Base-by-base conservation (phyloP, 1,140 invertebrate genomes). In the Zaprionus camerounensis region DNA sequence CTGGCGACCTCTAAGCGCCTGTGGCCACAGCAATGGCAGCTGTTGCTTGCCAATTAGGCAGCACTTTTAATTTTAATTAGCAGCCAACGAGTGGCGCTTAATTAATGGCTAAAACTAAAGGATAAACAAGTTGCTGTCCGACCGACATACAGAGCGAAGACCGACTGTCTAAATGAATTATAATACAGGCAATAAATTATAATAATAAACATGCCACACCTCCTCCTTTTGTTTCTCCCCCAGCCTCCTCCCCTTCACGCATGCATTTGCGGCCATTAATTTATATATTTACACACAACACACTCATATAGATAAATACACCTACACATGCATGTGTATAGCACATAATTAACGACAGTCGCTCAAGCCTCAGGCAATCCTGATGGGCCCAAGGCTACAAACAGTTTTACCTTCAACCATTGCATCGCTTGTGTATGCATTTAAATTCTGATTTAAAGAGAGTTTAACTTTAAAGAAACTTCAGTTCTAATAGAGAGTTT, bases 61-160 rank as follows among this genome's bases (percentile, higher is more conserved):
- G 73, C 73, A 88, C 84, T 87, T 87, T 88, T 74, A 87, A 87
- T 87, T 88, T 87, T 87, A 87, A 87, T 87, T 87, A 87, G 84
- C 75, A 74, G 56, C 67, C 70, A 64, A 80, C 82, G 84, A 80
- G 78, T 68, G 53, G 20, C 74, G 80, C 83, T 83, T 84, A 87
- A 87, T 87, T 87, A 87, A 87, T 87, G 78, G 56, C 74, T 71
- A 68, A 81, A 83, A 68, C 74, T 72, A 76, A 68, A 78, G 72
- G 58, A 75, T 68, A 72, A 78, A 66, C 65, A 63, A 46, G 41
- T 46, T n/a, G 36, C 36, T 15, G 46, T 11, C 51, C 36, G 62
- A 58, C 38, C 13, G 4, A 44, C 55, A 7, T 11, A 36, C 5
- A 3, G 13, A 26, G 1, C 34, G 15, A 12, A 55, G 71, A 31